Conservation (phyloP, 2,797 vertebrate genomes). For the Setipinna tenuifilis region DNA sequence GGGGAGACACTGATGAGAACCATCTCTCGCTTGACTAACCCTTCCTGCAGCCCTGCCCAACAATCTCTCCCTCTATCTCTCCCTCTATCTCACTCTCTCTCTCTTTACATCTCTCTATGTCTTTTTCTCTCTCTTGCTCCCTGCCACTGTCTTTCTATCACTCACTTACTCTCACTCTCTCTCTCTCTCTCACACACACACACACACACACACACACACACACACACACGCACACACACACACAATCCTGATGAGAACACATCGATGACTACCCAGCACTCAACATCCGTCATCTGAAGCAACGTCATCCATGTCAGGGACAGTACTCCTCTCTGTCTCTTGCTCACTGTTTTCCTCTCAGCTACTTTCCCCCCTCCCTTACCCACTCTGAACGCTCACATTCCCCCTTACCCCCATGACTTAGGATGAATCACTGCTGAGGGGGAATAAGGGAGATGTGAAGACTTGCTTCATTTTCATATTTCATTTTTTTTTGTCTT, state of each 20-base stretch:
- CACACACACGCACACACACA: slow-evolving; percentile 31
- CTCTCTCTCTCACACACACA: slow-evolving; percentile 4
- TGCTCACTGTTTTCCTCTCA: slow-evolving; percentile 48
- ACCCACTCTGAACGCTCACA: slow-evolving; percentile 30
- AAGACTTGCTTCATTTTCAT: background rate
- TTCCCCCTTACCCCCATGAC: background rate
- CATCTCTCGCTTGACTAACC: slow-evolving; percentile 44
- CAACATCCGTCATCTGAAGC: slow-evolving; percentile 53
- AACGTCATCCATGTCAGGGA: slow-evolving; percentile 52
- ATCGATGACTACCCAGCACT: slow-evolving; percentile 16
- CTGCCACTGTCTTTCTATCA: background rate
- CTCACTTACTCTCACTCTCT: background rate
- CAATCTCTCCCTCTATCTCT: background rate
- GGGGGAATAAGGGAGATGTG: background rate
- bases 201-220: slow-evolving; percentile 32
- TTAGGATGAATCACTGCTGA: slow-evolving; percentile 4
- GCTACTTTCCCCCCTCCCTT: background rate
- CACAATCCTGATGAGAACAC: slow-evolving; percentile 25
- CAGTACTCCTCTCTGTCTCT: slow-evolving; percentile 50
- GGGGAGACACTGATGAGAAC: slow-evolving; percentile 41
- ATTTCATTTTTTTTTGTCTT: background rate
- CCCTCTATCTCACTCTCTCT: background rate
- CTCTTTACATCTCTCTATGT: background rate
- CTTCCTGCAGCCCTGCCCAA: slow-evolving; percentile 33
- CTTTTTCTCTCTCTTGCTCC: background rate